Evolutionary conservation across 2,113 vertebrate genomes (phyloP).

Genomic region (Takifugu bimaculatus): DNA sequence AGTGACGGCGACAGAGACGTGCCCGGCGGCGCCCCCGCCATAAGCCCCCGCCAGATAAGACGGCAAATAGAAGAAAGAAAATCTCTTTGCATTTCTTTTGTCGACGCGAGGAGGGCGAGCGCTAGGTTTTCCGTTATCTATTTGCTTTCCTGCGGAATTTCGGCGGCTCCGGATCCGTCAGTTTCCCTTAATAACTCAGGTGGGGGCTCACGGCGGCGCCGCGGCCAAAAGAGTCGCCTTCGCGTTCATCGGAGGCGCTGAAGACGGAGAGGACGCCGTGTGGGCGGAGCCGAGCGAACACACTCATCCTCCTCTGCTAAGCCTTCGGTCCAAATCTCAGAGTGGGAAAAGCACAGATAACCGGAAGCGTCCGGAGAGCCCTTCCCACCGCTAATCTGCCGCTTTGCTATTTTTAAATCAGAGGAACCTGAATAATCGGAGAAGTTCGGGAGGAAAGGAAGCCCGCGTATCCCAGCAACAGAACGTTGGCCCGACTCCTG

Average conservation of each 20-base stretch:
- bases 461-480: background rate
- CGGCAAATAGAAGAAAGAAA: constrained; percentile 9
- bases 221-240: no score
- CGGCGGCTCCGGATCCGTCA: no score
- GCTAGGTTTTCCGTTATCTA: constrained; percentile 15
- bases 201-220: no score
- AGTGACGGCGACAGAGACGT: constrained; percentile 39
- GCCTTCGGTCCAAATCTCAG: constrained; percentile 38
- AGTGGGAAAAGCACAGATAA: constrained; percentile 52
- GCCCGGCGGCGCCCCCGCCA: constrained; percentile 11
- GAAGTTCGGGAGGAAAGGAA: background rate
- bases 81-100: constrained; percentile 7
- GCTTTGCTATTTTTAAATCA: constrained; percentile 39
- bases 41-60: constrained; percentile 16
- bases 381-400: constrained; percentile 30
- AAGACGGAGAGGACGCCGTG: constrained; percentile 20
- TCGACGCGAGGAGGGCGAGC: background rate
- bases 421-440: constrained; percentile 7
- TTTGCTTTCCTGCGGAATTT: no score
- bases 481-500: constrained; percentile 2
- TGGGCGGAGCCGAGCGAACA: constrained; percentile 25
- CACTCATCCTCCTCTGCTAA: constrained; percentile 36
- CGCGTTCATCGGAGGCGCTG: background rate
- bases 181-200: no score
- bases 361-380: constrained; percentile 27